Evolutionary conservation across 2,888 invertebrate genomes (phyloP).

Genomic region (Lamellibrachia satsuma): DNA sequence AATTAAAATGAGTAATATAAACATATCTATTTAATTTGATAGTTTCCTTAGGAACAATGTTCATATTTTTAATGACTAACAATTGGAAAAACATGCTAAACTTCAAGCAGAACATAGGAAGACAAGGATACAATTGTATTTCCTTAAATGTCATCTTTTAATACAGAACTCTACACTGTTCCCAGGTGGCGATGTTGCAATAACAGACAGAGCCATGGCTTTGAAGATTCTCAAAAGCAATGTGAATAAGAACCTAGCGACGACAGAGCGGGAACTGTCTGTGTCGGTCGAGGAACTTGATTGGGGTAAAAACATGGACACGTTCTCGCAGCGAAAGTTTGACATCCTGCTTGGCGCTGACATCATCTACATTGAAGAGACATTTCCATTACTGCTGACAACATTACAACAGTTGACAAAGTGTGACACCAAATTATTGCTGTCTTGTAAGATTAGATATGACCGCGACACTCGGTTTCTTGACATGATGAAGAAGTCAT

Average conservation of each 20-base stretch:
- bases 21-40: too few species aligned
- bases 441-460: constrained; percentile 61
- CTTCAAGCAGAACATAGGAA: too few species aligned
- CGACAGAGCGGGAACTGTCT: constrained; percentile 17
- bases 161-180: neutral
- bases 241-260: constrained; percentile 46
- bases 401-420: constrained; percentile 50
- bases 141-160: neutral
- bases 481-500: constrained; percentile 46
- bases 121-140: neutral
- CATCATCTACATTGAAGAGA: constrained; percentile 63
- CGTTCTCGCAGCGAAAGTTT: constrained; percentile 39
- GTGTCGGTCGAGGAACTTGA: constrained; percentile 47
- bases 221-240: constrained; percentile 46
- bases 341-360: constrained; percentile 64
- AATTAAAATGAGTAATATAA: too few species aligned
- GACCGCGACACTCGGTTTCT: constrained; percentile 57
- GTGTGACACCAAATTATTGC: constrained; percentile 45
- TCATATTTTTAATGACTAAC: too few species aligned
- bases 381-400: constrained; percentile 46
- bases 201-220: constrained; percentile 51
- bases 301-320: constrained; percentile 53
- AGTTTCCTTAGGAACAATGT: too few species aligned
- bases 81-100: too few species aligned
- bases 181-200: constrained; percentile 57